phyloP scores from a whole-genome alignment of 2,888 invertebrate genomes.

The Volucella bombylans region DNA sequence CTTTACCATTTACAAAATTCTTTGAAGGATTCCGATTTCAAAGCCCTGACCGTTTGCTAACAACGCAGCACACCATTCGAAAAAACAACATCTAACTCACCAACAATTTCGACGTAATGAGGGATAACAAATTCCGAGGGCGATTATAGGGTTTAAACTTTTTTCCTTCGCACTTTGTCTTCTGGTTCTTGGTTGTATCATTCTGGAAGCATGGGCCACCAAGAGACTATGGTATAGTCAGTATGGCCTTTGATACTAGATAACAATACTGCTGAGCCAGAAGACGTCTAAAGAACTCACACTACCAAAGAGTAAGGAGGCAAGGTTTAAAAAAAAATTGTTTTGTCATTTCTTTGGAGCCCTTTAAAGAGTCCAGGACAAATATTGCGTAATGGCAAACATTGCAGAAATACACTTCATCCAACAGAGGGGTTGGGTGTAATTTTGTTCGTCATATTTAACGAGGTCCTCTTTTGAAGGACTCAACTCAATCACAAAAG shows the following conservation, averaged over 20 bases:
- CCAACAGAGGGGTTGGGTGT: background rate
- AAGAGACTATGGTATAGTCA: slow-evolving; percentile 34
- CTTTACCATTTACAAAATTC: slow-evolving; percentile 49
- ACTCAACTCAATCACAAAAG: slow-evolving; percentile 26
- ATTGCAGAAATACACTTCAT: slow-evolving; percentile 2
- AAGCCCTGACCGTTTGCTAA: background rate
- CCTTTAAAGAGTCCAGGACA: slow-evolving; percentile 3
- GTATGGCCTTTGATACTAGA: slow-evolving; percentile 44
- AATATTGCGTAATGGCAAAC: background rate
- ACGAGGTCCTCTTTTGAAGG: slow-evolving; percentile 23
- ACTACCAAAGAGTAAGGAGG: background rate
- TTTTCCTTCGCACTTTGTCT: slow-evolving; percentile 46
- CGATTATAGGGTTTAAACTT: slow-evolving; percentile 64
- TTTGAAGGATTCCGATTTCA: background rate
- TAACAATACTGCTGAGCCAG: slow-evolving; percentile 13
- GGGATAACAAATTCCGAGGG: slow-evolving; percentile 68
- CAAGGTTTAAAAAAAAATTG: slow-evolving; percentile 12
- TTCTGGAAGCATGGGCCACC: background rate
- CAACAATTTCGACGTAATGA: slow-evolving; percentile 68
- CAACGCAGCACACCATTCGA: slow-evolving; percentile 30
- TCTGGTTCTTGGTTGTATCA: slow-evolving; percentile 10
- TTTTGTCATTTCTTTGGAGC: background rate
- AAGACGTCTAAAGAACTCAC: background rate
- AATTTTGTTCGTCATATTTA: slow-evolving; percentile 1
- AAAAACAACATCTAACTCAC: slow-evolving; percentile 46